Conservation (phyloP, 2,888 invertebrate species). For the Meiosimyza decipiens region DNA sequence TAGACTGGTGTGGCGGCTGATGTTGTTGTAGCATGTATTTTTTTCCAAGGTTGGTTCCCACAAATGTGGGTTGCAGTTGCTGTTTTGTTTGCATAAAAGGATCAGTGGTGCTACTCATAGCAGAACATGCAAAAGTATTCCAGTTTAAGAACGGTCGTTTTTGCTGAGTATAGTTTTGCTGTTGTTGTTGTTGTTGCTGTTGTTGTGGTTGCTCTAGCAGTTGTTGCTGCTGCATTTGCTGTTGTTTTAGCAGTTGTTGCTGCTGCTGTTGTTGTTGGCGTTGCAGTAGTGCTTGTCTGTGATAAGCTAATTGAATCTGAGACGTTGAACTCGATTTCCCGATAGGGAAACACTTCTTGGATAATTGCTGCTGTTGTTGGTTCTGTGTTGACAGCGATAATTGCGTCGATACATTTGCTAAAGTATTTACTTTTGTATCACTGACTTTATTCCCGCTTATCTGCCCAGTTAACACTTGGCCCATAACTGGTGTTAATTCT, state of each 20-base stretch:
- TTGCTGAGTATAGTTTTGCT: slow-evolving; percentile 57
- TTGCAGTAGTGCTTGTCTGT: slow-evolving; percentile 53
- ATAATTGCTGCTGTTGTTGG: slow-evolving; percentile 45
- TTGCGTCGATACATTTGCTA: slow-evolving; percentile 27
- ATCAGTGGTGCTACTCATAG: slow-evolving; percentile 58
- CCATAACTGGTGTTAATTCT: slow-evolving; percentile 43
- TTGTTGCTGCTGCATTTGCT: slow-evolving; percentile 47
- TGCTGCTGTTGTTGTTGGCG: slow-evolving; percentile 55
- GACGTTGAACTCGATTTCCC: slow-evolving; percentile 65
- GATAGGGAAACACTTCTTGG: slow-evolving; percentile 57
- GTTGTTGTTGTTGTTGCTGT: slow-evolving; percentile 37
- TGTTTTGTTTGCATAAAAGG: slow-evolving; percentile 54
- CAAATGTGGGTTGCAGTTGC: slow-evolving; percentile 32
- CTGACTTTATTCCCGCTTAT: slow-evolving; percentile 10
- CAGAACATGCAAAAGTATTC: slow-evolving; percentile 63
- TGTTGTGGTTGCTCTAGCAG: slow-evolving; percentile 34
- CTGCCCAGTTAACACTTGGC: slow-evolving; percentile 7
- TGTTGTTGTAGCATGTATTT: slow-evolving; percentile 40
- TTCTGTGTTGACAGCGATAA: slow-evolving; percentile 42
- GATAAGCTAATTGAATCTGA: slow-evolving; percentile 60
- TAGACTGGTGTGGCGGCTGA: slow-evolving; percentile 39
- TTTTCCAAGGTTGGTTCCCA: slow-evolving; percentile 31
- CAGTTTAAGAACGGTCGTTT: slow-evolving; percentile 63
- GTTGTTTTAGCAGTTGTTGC: slow-evolving; percentile 39
- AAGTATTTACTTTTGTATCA: not conserved